Base-by-base conservation (phyloP, 2,888 invertebrate genomes). In the Embidobia sp. region DNA sequence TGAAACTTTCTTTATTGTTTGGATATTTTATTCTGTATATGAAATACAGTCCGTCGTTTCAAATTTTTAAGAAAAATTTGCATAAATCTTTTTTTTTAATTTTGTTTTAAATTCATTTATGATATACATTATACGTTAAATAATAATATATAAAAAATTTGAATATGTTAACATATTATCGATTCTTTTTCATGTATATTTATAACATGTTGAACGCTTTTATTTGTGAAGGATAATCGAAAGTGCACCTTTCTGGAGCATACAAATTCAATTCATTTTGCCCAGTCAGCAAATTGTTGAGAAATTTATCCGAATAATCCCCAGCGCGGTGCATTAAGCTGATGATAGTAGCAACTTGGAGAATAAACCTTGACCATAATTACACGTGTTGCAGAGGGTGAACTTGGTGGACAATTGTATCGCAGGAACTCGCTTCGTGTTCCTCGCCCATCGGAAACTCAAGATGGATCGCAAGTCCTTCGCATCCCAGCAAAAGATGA, bases 391-490 rank as follows among this genome's bases (percentile, higher is more conserved):
- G 18, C 83, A 86, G 87, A 87, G 55, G 84, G 82, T 35, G 85
- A 87, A 66, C 35, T 81, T 61, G 83, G 82, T 26, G 64, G 81
- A 48, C 82, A 81, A 48, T 76, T 85, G 48, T 82, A 84, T 35
- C 84, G 85, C 5, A 74, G 83, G 13, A 82, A 82, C 8, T 87
- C 87, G 1, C 63, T 87, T 16, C 83, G 84, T 49, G 74, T 85
- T 27, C 69, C 82, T 16, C 40, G 40, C 3, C 0, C 73, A 26
- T 70, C 79, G 35, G 81, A 72, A 7, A 46, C 2, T 0, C 33
- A 57, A 10, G 74, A 37, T 3, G 76, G 79, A 11, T 70, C 73
- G 2, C 80, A 81, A 57, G 79, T 80, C 40, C 79, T 82, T 15
- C 42, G 70, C 2, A 81, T 84, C 49, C 78, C 35, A 59, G 64